Evolutionary conservation across 1,140 invertebrate species (phyloP), one percentile per base, ranked within the genome.

Genomic region (Alviniconcha marisindica): DNA sequence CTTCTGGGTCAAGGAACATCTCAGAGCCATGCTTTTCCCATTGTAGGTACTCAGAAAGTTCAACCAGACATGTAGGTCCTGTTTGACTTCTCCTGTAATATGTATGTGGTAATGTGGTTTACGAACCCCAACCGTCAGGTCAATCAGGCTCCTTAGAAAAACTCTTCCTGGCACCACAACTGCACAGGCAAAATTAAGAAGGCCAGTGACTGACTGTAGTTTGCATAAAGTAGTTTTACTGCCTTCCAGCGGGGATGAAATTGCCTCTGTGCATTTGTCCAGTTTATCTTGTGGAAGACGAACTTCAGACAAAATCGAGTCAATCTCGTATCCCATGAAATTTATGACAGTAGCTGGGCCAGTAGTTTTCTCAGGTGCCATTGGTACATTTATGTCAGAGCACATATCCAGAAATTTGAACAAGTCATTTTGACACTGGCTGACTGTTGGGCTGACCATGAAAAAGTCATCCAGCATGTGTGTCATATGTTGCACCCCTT

Each of bases 401-500:
- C 71, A 51, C 12, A 84, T 33, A 14, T 3, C 3, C 42, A 83
- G 2, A 71, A 84, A 84, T 18, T 5, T 48, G 0, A 83, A 14
- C 14, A 84, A 31, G 33, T 80, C 48, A 10, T n/a, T 21, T 5
- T 48, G 33, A 44, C 84, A 86, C 33, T 84, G n/a, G n/a, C 36
- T n/a, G 21, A 56, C 2, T 24, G 40, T 7, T 14, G 38, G 63
- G 24, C 77, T 78, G 3, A 85, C 76, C 77, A 87, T 81, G 71
- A 87, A 85, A 48, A 87, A 87, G 71, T 87, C 87, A 63, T 87
- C 85, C 5, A 88, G 56, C 24, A 87, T 77, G 77, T 87, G 86
- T 21, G 40, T 24, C 51, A 80, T 84, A 42, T 42, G 21, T 28
- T 51, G 48, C 10, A 21, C 15, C 4, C 33, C 71, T 15, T 66